phyloP scores from a whole-genome alignment of 2,113 vertebrate species.

The Erythrolamprus reginae region DNA sequence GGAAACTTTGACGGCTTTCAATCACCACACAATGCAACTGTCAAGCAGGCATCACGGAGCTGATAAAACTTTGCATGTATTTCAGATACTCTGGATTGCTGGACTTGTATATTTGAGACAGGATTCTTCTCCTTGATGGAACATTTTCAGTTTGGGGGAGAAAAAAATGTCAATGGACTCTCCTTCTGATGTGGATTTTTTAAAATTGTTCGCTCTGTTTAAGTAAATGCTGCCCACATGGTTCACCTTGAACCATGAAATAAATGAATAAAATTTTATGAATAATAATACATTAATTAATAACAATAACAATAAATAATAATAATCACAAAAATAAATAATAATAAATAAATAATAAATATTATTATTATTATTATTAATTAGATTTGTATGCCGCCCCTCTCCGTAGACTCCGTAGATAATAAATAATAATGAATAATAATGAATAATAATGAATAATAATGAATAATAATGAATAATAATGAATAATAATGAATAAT shows the following conservation, averaged over 20 bases:
- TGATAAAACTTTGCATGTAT: neutral
- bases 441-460: no score
- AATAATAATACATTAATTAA: neutral
- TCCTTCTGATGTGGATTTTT: neutral
- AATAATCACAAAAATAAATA: no score
- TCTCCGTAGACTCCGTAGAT: no score
- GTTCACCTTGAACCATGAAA: neutral
- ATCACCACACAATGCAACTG: neutral
- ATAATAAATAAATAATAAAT: no score
- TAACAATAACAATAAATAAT: neutral
- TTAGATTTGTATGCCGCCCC: no score
- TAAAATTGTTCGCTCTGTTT: neutral
- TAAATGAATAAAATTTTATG: no score
- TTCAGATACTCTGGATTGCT: neutral
- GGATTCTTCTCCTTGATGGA: neutral
- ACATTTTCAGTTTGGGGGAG: neutral
- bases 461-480: no score
- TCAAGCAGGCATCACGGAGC: neutral
- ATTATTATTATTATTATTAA: no score
- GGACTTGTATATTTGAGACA: neutral
- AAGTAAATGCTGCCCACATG: neutral
- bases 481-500: no score
- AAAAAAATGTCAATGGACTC: neutral
- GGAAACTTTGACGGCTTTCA: neutral
- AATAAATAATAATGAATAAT: no score